Conservation (phyloP, 2,113 vertebrate genomes). For the Campylomormyrus tamandua region DNA sequence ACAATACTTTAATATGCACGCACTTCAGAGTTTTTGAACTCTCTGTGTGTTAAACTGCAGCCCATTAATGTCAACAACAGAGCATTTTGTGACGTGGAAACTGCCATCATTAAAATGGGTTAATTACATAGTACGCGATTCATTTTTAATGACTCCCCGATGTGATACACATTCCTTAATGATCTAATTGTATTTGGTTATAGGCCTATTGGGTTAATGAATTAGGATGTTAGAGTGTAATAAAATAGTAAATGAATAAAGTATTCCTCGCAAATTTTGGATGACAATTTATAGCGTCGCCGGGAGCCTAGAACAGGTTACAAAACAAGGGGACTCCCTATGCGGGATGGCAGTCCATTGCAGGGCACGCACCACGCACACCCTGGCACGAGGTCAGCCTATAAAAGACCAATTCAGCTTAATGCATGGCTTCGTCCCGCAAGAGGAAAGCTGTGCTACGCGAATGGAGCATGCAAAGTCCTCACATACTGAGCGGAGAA, state of each 20-base stretch:
- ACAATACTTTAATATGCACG: background rate
- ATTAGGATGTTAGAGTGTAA: background rate
- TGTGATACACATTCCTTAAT: background rate
- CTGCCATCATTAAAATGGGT: background rate
- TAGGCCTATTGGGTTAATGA: background rate
- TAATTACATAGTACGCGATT: background rate
- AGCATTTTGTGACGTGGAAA: background rate
- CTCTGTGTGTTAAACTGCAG: background rate
- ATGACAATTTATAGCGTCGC: background rate
- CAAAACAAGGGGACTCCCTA: too few relatives aligned
- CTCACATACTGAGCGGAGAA: background rate
- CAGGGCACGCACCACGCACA: background rate
- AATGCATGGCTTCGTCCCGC: background rate
- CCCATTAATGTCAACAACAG: background rate
- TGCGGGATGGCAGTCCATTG: background rate
- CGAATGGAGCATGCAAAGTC: too few relatives aligned
- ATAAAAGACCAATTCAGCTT: background rate
- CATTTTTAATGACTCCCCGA: background rate
- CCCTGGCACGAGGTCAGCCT: background rate
- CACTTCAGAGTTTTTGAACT: background rate
- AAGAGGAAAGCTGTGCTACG: too few relatives aligned
- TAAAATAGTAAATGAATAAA: background rate
- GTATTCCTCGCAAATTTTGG: background rate
- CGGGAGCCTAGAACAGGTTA: background rate
- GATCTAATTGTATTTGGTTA: background rate